Base-by-base conservation (phyloP, 2,888 invertebrate species). In the Hirtodrosophila cameraria region DNA sequence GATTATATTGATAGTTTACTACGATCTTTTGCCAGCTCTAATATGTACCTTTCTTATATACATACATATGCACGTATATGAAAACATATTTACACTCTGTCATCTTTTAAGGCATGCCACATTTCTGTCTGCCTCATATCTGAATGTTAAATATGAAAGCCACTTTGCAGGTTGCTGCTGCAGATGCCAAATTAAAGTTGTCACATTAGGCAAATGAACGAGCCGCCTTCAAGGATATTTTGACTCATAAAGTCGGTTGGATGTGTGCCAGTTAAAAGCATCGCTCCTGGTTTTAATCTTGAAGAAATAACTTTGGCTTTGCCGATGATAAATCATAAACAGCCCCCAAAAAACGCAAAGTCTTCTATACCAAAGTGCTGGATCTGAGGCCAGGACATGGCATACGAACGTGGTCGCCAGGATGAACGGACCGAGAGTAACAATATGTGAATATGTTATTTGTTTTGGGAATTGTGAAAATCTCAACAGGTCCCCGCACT, bases 401-500 rank as follows among this genome's bases (percentile, higher is more conserved):
- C 33, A 28, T 12, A 61, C 25, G 57, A 23, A 27, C 61, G 68
- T 49, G 49, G 60, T 35, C 54, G 45, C 41, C 54, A 18, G 38
- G 39, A 49, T 36, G 25, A 59, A 55, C 52, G 41, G 38, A 50
- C 59, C 45, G 49, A 28, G 57, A 52, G 59, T 70, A 82, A 82
- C 85, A 88, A 87, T 86, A 88, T 88, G 88, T 88, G 88, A 88
- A 88, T 88, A 88, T 86, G 86, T 88, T 88, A 88, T 88, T 88
- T 89, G 89, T 87, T 89, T 73, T 76, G 89, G 89, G 89, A 89
- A 89, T 89, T 88, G 81, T 60, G 76, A 85, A 89, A 87, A 88
- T 89, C 89, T 88, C 89, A 89, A 89, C 89, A 89, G 89, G 88
- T 88, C 88, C 88, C 84, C 86, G 89, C 89, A 88, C 88, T 89